Conservation (phyloP, 2,113 vertebrate genomes). For the Anoplopoma fimbria region DNA sequence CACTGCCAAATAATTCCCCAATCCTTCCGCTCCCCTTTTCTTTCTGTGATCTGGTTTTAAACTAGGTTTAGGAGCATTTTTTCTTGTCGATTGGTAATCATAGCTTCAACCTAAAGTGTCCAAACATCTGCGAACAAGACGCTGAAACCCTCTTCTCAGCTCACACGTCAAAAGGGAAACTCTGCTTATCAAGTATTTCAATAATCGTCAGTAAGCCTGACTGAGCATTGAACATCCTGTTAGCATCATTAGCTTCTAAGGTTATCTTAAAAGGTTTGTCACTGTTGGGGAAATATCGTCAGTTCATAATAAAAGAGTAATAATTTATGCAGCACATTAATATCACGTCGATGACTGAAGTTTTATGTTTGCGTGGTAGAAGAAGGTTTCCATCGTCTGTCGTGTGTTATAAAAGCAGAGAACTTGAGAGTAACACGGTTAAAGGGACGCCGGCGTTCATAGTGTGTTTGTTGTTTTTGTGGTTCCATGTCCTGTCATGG, state of each 20-base stretch:
- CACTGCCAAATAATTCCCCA: conserved; percentile 29
- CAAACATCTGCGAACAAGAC: neutral
- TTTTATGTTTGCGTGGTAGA: conserved; percentile 23
- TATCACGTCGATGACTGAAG: conserved; percentile 23
- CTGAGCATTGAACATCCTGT: neutral
- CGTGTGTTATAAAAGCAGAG: neutral
- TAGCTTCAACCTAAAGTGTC: neutral
- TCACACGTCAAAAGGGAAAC: neutral
- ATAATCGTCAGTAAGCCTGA: neutral
- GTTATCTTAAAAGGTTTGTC: neutral
- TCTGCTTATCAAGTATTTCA: neutral
- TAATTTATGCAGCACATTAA: neutral
- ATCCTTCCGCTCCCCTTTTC: neutral
- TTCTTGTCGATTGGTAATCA: neutral
- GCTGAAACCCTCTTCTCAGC: neutral
- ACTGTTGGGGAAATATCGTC: neutral
- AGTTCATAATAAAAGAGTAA: neutral
- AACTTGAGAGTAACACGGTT: conserved; percentile 30
- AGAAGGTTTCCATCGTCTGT: neutral
- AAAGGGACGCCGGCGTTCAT: conserved; percentile 78
- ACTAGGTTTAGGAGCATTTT: neutral
- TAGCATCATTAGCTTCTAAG: too few relatives aligned
- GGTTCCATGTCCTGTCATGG: neutral
- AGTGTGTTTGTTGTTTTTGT: conserved; percentile 56
- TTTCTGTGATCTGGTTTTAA: neutral